Percentiles rank a stretch among this genome's conserved stretches.
Evolutionary conservation across 2,797 vertebrate species (phyloP).

Genomic region (Odontamblyopus rebecca): DNA sequence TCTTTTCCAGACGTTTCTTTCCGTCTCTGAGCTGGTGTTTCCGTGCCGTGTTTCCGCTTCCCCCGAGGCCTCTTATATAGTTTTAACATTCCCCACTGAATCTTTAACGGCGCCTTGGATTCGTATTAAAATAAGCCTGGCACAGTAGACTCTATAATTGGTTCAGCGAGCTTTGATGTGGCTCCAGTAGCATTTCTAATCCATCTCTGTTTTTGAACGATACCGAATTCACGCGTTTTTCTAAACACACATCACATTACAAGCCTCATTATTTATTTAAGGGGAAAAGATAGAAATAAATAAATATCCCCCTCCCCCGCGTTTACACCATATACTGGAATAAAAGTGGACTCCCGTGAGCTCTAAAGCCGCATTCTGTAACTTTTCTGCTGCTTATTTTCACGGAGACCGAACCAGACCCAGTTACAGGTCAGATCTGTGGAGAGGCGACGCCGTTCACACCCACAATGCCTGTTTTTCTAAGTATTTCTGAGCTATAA

Average conservation of each 20-base stretch:
- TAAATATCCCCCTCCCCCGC: too few relatives aligned
- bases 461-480: too few relatives aligned
- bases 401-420: too few relatives aligned
- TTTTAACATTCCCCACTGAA: constrained; percentile 31
- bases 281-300: not conserved
- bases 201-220: constrained; percentile 17
- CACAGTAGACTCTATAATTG: constrained; percentile 34
- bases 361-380: too few relatives aligned
- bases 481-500: too few relatives aligned
- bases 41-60: constrained; percentile 15
- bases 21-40: not conserved
- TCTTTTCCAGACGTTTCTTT: not conserved
- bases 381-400: too few relatives aligned
- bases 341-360: too few relatives aligned
- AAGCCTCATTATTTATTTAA: not conserved
- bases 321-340: too few relatives aligned
- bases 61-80: constrained; percentile 24
- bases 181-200: constrained; percentile 30
- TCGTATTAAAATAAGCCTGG: constrained; percentile 35
- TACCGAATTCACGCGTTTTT: not conserved
- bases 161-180: constrained; percentile 28
- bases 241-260: not conserved
- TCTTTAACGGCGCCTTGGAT: constrained; percentile 35
- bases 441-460: too few relatives aligned
- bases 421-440: too few relatives aligned